Evolutionary conservation across 2,888 invertebrate species (phyloP).

Genomic region (Periphyllus acericola): DNA sequence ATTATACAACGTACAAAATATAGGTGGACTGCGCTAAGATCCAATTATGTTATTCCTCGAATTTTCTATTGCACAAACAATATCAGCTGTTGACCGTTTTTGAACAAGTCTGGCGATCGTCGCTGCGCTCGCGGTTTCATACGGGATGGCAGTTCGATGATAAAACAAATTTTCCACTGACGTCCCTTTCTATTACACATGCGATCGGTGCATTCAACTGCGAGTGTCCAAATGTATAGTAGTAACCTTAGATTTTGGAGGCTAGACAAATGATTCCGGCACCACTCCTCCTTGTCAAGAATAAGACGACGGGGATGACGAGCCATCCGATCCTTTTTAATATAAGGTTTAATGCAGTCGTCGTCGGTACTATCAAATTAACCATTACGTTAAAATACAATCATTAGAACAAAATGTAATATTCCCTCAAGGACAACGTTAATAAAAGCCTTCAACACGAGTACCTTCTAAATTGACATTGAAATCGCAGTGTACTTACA

Average conservation of each 20-base stretch:
- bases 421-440: neutral
- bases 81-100: neutral
- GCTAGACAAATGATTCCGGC: neutral
- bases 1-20: no score
- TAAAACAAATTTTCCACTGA: neutral
- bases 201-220: neutral
- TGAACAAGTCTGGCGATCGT: neutral
- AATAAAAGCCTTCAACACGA: neutral
- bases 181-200: neutral
- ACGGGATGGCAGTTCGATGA: neutral
- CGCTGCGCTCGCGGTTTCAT: neutral
- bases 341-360: neutral
- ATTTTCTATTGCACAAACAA: neutral
- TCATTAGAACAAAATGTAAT: neutral
- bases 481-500: neutral
- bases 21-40: neutral
- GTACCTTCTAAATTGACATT: slow-evolving; percentile 26
- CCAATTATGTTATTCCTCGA: no score
- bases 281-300: neutral
- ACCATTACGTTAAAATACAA: neutral
- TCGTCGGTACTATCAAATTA: neutral
- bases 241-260: neutral
- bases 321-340: neutral
- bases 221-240: neutral
- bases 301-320: neutral